phyloP scores from a whole-genome alignment of 2,113 vertebrate genomes.

The Morone saxatilis region DNA sequence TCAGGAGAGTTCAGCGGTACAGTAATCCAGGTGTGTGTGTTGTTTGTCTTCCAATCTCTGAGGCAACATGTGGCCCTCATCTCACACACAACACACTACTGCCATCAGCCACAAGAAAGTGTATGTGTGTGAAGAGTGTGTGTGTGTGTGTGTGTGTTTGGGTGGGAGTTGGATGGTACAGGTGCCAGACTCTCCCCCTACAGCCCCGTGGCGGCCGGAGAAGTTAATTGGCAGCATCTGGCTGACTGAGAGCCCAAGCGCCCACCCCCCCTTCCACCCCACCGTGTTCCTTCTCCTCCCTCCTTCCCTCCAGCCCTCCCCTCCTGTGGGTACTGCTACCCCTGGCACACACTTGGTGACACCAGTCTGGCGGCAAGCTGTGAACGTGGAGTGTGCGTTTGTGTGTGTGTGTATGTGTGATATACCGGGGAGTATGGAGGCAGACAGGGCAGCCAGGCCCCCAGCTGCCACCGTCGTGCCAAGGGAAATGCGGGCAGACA shows the following conservation, averaged over 20 bases:
- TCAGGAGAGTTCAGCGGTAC: constrained; percentile 30
- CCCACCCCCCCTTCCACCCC: constrained; percentile 56
- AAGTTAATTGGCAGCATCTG: constrained; percentile 97
- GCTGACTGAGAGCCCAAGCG: constrained; percentile 87
- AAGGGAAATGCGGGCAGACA: constrained; percentile 84
- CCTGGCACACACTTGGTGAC: constrained; percentile 81
- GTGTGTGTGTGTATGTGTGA: constrained; percentile 53
- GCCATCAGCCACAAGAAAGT: constrained; percentile 39
- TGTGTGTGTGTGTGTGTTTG: constrained; percentile 44
- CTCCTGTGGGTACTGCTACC: constrained; percentile 64
- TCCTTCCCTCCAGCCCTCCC: constrained; percentile 40
- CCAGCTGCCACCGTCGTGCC: constrained; percentile 82
- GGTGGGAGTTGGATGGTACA: constrained; percentile 50
- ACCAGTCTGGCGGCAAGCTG: constrained; percentile 86
- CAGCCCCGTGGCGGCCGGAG: constrained; percentile 75
- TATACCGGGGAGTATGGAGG: constrained; percentile 61
- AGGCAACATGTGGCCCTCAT: constrained; percentile 58
- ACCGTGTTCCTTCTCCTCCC: constrained; percentile 42
- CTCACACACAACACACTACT: constrained; percentile 25
- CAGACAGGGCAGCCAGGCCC: constrained; percentile 77
- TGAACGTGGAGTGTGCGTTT: constrained; percentile 62
- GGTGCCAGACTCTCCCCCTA: constrained; percentile 73
- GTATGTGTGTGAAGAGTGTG: not conserved
- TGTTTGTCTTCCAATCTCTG: constrained; percentile 50
- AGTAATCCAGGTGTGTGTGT: constrained; percentile 45